Evolutionary conservation across 2,888 invertebrate genomes (phyloP), one percentile per base, ranked within the genome.

Genomic region (Xestoiulus laeticollis): DNA sequence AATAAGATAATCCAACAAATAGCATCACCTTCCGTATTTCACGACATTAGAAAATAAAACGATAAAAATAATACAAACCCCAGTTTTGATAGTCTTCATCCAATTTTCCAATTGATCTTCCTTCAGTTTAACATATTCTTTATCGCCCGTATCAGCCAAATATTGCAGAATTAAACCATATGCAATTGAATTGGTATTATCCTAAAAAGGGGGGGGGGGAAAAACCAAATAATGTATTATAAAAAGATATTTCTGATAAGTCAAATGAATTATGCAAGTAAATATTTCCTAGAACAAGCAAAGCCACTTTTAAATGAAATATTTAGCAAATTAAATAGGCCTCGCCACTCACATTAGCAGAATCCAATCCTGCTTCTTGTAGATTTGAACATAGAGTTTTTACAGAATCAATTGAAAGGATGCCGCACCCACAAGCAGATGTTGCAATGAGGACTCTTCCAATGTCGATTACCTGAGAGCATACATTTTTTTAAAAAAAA

Each of bases 41-140:
- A 59, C 2, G 3, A 6, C 8, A 59, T 59, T n/a, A n/a, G n/a
- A n/a, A n/a, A n/a, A n/a, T n/a, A n/a, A n/a, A n/a, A n/a, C n/a
- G n/a, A 38, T 3, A 38, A 38, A 38, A 38, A 38, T 38, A 38
- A 38, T 0, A n/a, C 59, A 59, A 59, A 59, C 59, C 59, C 59
- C 59, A 59, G 59, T 59, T 59, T 59, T 59, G n/a, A 59, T 59
- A 19, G 59, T 59, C 19, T 59, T n/a, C 59, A 59, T 59, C 59
- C 59, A 59, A 59, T n/a, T 59, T 59, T 59, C n/a, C n/a, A 59
- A 59, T n/a, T 59, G 59, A 59, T n/a, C 59, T 59, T 59, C 59
- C n/a, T 59, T 59, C n/a, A 59, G 19, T n/a, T 59, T 59, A 59
- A 59, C n/a, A n/a, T n/a, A 59, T 19, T 59, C 59, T 59, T 59